These are phyloP conservation scores for Channallabes apus DNA, from an alignment of 2,797 vertebrate genomes.

Conservation along the genomic window DNA sequence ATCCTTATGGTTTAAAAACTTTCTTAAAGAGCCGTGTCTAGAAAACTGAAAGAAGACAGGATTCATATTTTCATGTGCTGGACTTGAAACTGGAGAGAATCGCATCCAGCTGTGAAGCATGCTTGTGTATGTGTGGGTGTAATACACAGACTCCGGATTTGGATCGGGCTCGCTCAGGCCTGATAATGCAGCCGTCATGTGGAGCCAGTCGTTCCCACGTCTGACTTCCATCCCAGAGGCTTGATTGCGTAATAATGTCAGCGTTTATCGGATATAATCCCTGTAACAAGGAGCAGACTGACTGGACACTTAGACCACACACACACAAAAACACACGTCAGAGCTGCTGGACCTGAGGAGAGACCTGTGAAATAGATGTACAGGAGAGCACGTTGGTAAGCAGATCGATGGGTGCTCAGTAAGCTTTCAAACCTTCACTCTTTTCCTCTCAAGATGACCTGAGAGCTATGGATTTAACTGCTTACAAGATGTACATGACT, in stretches of 20 bases:
- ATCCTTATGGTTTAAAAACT: background rate
- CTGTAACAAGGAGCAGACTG: conserved; percentile 49
- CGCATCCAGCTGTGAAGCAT: background rate
- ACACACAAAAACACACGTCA: background rate
- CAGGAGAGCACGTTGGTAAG: no score
- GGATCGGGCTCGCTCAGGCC: background rate
- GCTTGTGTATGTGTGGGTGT: conserved; percentile 16
- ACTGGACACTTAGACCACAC: conserved; percentile 23
- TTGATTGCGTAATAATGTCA: conserved; percentile 65
- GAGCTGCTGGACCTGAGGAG: background rate
- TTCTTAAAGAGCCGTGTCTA: background rate
- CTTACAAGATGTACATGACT: background rate
- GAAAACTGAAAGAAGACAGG: background rate
- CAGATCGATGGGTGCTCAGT: conserved; percentile 53
- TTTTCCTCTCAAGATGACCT: background rate
- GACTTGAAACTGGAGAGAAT: background rate
- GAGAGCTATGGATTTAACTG: background rate
- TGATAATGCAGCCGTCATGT: background rate
- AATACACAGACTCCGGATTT: background rate
- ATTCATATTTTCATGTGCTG: background rate
- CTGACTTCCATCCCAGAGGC: conserved; percentile 59
- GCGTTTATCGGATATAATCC: conserved; percentile 62
- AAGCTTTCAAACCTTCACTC: no score
- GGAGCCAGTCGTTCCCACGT: conserved; percentile 37
- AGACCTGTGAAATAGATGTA: conserved; percentile 7